Percentiles rank a stretch among this genome's conserved stretches.
These are phyloP conservation scores for Amphiprion clarkii DNA, from an alignment of 2,797 vertebrate species.

Conservation along the genomic window DNA sequence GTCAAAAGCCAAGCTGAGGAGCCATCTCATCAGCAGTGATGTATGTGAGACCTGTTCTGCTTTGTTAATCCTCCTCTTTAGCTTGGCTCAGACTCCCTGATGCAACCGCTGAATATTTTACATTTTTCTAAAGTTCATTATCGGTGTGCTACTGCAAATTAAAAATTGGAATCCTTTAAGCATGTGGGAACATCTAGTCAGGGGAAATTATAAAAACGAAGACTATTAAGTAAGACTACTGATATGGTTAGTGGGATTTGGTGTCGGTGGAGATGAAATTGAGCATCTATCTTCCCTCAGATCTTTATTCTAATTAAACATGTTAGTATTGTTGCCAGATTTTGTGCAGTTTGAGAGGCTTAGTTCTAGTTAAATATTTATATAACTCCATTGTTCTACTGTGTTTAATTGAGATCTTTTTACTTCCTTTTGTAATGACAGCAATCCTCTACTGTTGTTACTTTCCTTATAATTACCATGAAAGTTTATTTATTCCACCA, in stretches of 20 bases:
- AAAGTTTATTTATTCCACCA: too few relatives aligned
- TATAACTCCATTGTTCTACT: too few relatives aligned
- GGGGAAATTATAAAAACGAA: neutral
- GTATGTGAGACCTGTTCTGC: conserved; percentile 5
- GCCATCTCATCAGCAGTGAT: conserved; percentile 17
- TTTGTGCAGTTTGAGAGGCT: too few relatives aligned
- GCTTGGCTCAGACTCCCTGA: conserved; percentile 9
- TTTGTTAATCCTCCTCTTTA: conserved; percentile 13
- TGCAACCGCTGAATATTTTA: conserved; percentile 5
- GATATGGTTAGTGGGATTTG: neutral
- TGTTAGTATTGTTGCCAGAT: neutral
- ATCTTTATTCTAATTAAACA: neutral
- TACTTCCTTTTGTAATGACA: too few relatives aligned
- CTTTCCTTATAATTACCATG: too few relatives aligned
- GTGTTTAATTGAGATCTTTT: too few relatives aligned
- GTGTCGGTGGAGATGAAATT: neutral
- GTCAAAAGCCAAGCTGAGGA: conserved; percentile 26
- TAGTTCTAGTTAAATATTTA: too few relatives aligned
- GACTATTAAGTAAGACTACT: too few relatives aligned
- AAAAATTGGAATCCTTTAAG: neutral
- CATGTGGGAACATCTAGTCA: neutral
- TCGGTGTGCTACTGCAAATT: neutral
- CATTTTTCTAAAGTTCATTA: neutral
- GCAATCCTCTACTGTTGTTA: too few relatives aligned
- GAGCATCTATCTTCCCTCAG: neutral